Conservation (phyloP, 2,888 invertebrate species). For the Caenorhabditis doughertyi region DNA sequence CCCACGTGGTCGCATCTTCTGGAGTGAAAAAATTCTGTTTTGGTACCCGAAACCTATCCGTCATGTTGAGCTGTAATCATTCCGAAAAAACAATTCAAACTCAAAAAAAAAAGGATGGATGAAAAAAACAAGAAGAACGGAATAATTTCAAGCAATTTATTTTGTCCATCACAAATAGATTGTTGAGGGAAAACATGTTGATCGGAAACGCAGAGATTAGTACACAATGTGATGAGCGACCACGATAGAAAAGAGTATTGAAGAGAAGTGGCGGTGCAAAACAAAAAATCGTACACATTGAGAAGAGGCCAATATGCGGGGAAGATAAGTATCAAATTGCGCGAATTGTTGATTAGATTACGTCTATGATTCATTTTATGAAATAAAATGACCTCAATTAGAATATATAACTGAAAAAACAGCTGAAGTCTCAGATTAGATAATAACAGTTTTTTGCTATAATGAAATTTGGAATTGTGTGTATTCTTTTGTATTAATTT, state of each 20-base stretch:
- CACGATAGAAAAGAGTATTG: background rate
- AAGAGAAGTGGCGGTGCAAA: slow-evolving; percentile 2
- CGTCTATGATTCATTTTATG: background rate
- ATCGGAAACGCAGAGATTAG: slow-evolving; percentile 9
- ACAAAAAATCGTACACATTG: slow-evolving; percentile 6
- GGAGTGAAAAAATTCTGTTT: slow-evolving; percentile 10
- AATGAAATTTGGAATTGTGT: too few species aligned
- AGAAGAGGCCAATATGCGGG: background rate
- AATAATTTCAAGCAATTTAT: slow-evolving; percentile 3
- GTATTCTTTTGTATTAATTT: too few species aligned
- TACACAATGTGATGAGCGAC: slow-evolving; percentile 8
- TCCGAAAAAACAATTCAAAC: background rate
- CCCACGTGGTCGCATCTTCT: slow-evolving; percentile 2
- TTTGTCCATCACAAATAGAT: background rate
- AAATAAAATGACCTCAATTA: background rate
- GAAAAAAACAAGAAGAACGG: background rate
- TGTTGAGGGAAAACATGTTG: background rate
- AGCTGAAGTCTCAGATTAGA: background rate
- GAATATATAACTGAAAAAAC: background rate
- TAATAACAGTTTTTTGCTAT: too few species aligned
- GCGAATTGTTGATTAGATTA: background rate
- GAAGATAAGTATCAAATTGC: background rate
- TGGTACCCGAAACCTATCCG: background rate
- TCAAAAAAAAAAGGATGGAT: background rate
- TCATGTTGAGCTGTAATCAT: background rate